Conservation (phyloP, 35 echinoderm and acorn worm species). For the Lytechinus pictus region DNA sequence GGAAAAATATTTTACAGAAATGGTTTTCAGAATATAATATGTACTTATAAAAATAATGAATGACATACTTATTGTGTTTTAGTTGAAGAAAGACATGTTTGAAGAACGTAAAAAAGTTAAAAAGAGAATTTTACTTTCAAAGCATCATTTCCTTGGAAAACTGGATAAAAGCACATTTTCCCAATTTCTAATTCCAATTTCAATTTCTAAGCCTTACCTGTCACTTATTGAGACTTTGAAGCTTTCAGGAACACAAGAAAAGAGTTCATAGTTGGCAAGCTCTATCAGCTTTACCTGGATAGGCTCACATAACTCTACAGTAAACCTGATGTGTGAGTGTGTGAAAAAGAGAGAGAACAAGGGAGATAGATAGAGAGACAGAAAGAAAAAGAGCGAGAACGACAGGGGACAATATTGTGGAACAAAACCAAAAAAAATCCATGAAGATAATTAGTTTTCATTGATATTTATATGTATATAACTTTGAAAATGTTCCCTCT, state of each 20-base stretch:
- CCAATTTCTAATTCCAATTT: no score
- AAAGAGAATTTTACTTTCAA: no score
- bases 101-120: no score
- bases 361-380: background rate
- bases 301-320: slow-evolving; percentile 92
- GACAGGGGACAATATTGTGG: background rate
- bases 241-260: slow-evolving; percentile 91
- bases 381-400: background rate
- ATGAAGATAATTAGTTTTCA: no score
- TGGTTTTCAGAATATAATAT: no score
- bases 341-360: background rate
- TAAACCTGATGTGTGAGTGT: slow-evolving; percentile 72
- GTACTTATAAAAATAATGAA: no score
- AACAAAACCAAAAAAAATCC: background rate
- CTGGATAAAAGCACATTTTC: no score
- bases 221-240: slow-evolving; percentile 90
- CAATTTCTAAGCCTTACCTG: slow-evolving; percentile 58
- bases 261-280: slow-evolving; percentile 92
- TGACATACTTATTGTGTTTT: no score
- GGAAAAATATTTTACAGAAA: no score
- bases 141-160: no score
- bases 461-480: background rate
- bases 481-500: background rate
- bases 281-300: slow-evolving; percentile 93
- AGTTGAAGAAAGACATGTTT: no score